These are phyloP conservation scores for Parauchenoglanis punctatus DNA, from an alignment of 2,797 vertebrate genomes.

Conservation along the genomic window DNA sequence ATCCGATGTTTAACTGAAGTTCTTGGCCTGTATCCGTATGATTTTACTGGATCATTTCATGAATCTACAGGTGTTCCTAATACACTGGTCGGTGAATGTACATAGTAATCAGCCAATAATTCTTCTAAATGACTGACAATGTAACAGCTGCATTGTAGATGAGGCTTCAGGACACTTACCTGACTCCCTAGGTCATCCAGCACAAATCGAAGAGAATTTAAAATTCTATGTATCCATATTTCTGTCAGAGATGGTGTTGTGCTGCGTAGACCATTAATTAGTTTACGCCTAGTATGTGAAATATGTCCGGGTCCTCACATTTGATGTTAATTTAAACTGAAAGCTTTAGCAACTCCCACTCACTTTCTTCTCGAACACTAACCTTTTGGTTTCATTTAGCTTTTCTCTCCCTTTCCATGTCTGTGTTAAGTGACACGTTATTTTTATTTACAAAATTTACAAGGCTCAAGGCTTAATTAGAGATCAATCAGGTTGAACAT, in stretches of 20 bases:
- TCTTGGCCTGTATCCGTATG: too few relatives aligned
- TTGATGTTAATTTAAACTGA: neutral
- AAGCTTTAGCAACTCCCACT: neutral
- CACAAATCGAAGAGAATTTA: neutral
- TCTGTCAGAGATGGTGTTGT: too few relatives aligned
- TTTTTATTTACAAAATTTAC: neutral
- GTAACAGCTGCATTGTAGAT: neutral
- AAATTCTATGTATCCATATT: neutral
- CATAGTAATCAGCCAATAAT: neutral
- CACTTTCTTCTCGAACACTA: neutral
- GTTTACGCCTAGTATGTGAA: neutral
- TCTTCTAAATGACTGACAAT: neutral
- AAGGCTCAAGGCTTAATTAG: neutral
- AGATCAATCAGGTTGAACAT: neutral
- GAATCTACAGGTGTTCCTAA: neutral
- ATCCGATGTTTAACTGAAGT: too few relatives aligned
- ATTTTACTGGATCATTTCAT: neutral
- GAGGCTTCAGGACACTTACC: neutral
- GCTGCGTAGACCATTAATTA: neutral
- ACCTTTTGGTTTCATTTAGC: neutral
- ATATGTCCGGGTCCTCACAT: neutral
- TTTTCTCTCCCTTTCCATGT: neutral
- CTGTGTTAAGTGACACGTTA: neutral
- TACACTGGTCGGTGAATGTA: neutral
- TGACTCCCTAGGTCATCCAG: neutral